phyloP scores from a whole-genome alignment of 92 coral and sea anemone genomes.

The Zoanthus sociatus region DNA sequence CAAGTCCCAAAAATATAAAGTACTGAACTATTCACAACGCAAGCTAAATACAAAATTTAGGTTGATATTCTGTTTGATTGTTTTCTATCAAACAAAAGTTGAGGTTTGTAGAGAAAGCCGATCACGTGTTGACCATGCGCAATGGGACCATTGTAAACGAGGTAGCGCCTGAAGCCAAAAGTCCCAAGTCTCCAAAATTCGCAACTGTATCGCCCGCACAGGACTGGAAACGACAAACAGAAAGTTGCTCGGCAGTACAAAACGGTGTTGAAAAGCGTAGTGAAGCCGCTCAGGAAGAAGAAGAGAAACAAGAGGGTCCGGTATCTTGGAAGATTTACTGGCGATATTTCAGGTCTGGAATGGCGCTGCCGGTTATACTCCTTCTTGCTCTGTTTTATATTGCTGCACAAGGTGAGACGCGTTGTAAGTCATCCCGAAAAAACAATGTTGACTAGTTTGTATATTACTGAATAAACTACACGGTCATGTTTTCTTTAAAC shows the following conservation, averaged over 20 bases:
- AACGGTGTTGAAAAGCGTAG: not conserved
- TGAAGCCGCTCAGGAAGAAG: conserved; percentile 57
- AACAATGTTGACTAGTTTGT: too few species aligned
- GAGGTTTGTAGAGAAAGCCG: conserved; percentile 87
- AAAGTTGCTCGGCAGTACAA: not conserved
- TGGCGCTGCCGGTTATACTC: conserved; percentile 69
- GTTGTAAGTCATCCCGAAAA: too few species aligned
- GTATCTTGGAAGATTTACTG: conserved; percentile 71
- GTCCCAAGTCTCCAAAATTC: conserved; percentile 38
- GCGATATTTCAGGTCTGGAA: conserved; percentile 76
- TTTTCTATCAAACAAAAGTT: conserved; percentile 35
- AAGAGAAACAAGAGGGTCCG: conserved; percentile 70
- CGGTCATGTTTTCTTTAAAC: too few species aligned
- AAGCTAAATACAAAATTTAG: too few species aligned
- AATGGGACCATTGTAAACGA: conserved; percentile 87
- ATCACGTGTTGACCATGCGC: conserved; percentile 91
- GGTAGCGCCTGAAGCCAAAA: conserved; percentile 69
- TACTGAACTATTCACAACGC: too few species aligned
- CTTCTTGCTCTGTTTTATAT: conserved; percentile 63
- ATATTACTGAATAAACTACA: too few species aligned
- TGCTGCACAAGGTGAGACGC: conserved; percentile 74
- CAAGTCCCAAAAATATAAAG: too few species aligned
- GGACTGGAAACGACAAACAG: conserved; percentile 22
- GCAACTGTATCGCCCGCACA: conserved; percentile 6
- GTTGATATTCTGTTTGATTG: too few species aligned